Evolutionary conservation across 1,140 invertebrate genomes (phyloP), one percentile per base, ranked within the genome.

Genomic region (Dufourea novaeangliae): DNA sequence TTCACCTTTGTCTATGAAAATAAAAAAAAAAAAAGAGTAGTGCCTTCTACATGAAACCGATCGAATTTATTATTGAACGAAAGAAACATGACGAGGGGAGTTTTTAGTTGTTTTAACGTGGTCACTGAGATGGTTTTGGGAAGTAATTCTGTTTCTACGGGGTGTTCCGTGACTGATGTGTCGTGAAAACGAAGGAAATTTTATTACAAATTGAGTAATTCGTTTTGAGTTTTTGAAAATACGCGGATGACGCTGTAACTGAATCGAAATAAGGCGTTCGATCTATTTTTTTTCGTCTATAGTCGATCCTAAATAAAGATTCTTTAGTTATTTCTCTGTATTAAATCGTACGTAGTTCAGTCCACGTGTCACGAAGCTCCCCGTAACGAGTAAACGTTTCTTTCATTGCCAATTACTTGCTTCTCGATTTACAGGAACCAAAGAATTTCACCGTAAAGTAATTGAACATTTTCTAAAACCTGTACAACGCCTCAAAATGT

Each of bases 1-100:
- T n/a, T 50, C 46, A 50, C 46, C 20, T 50, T 50, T 50, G 46
- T 50, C 46, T n/a, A 50, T 50, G 46, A 50, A 50, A n/a, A 50
- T n/a, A n/a, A 50, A 50, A n/a, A 50, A 50, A n/a, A 50, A 50
- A 50, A 50, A n/a, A 50, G 20, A n/a, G 46, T 50, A 50, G 46
- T 50, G 46, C 46, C 46, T 50, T 50, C 46, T 50, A 50, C 46
- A 50, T 50, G 46, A 50, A 50, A 50, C 20, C 46, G 46, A 50
- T 17, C 46, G 46, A 50, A 50, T 50, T 50, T 50, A 50, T 50
- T 50, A 50, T n/a, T 7, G 20, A 50, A 50, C 46, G 46, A 50
- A n/a, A n/a, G n/a, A n/a, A n/a, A n/a, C n/a, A n/a, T 17, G 20
- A n/a, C 46, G 46, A 7, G 17, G 17, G 44, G 44, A 46, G n/a